Conservation (phyloP, 2,113 vertebrate genomes). For the Corythornis vintsioides region DNA sequence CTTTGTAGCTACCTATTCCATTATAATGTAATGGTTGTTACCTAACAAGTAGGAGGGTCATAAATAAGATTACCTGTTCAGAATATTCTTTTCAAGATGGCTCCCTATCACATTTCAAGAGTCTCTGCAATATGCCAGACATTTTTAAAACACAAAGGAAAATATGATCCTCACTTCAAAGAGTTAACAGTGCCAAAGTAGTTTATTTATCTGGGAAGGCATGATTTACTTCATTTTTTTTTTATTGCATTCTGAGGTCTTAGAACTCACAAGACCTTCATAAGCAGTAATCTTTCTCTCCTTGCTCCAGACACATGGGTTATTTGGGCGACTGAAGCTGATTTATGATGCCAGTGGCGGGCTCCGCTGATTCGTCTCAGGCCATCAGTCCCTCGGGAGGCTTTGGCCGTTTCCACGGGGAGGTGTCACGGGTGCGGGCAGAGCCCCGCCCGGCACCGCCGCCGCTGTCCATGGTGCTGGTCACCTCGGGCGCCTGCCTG, state of each 20-base stretch:
- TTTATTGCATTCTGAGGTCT: neutral
- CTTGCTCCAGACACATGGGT: neutral
- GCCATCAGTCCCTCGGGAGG: accelerated
- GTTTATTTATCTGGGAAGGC: neutral
- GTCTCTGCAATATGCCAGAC: neutral
- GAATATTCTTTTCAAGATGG: neutral
- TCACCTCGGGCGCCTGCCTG: accelerated
- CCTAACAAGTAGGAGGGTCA: accelerated
- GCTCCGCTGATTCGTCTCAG: neutral
- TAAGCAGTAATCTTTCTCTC: neutral
- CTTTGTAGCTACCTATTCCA: neutral
- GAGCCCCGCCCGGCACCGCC: accelerated
- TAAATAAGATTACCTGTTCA: neutral
- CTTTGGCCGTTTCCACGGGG: accelerated
- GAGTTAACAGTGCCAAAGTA: neutral
- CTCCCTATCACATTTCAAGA: neutral
- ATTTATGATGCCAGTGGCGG: neutral
- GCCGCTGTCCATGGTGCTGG: slow-evolving; percentile 70
- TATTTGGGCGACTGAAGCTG: neutral
- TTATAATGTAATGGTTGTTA: neutral
- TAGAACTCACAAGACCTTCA: neutral
- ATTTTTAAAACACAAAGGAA: neutral
- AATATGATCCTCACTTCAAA: neutral
- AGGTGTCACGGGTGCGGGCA: accelerated
- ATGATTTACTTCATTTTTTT: neutral